Evolutionary conservation across 2,888 invertebrate species (phyloP), one percentile per base, ranked within the genome.

Genomic region (Nasonia oneida): DNA sequence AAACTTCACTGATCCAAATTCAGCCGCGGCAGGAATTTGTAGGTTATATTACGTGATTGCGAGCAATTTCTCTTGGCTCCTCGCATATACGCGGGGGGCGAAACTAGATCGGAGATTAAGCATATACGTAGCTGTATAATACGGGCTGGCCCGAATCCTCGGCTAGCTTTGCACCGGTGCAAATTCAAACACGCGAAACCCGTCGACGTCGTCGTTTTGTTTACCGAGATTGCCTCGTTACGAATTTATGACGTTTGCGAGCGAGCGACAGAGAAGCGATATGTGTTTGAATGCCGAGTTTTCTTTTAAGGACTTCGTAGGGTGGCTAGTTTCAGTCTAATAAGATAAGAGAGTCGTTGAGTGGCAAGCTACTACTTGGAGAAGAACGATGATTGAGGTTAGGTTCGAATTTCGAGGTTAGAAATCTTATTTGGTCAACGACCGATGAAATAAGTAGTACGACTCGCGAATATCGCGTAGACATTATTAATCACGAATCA

Each of bases 211-310:
- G 42, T 70, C 79, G 74, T 74, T 74, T 37, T 42, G 70, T 70
- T 83, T 42, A n/a, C 70, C 67, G 64, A 50, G 74, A 84, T 84
- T 84, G 61, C 83, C 83, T 84, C 79, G 83, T 79, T 84, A 64
- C 83, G 64, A 64, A 84, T 84, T 79, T 73, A 84, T 71, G 79
- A 84, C 73, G 73, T 64, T 74, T 29, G 39, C 57, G 67, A 37
- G 57, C 50, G 64, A 47, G 39, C 5, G 57, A 18, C 5, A 61
- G 47, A 42, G 42, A 39, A 57, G 73, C 73, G 71, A 14, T 37
- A 23, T 23, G 70, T n/a, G 57, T 18, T 8, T 23, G n/a, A 53
- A 15, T 18, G 53, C 18, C 53, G 15, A 18, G 53, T 18, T 18
- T 53, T 18, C 0, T 33, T n/a, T 61, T 77, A 39, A 8, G 8